Evolutionary conservation across 2,888 invertebrate species (phyloP), one percentile per base, ranked within the genome.

Genomic region (Orthosia gracilis): DNA sequence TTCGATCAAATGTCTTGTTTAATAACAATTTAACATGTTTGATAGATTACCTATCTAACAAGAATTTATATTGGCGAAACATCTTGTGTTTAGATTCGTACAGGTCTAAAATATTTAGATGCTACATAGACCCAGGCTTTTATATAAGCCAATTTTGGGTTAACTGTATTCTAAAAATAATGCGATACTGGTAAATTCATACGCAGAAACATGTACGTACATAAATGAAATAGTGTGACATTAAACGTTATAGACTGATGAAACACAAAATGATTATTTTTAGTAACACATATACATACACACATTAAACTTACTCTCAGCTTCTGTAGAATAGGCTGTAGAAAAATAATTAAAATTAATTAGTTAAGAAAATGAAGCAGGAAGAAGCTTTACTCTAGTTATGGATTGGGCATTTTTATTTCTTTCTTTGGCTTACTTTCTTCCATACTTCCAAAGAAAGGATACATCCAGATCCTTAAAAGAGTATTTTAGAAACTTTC

Each of bases 281-380:
- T 80, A 80, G 64, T 83, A 61, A 69, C 71, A 78, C 66, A 54
- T 31, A 54, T 58, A 59, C 45, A 77, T 13, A 66, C 67, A 66
- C 58, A 78, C 63, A 61, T 54, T 15, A 50, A 78, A 80, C 80
- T 80, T 80, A 80, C 80, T 58, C 64, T 83, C 66, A n/a, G 61
- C 55, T 64, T 59, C 67, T n/a, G 79, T 55, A 62, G 61, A 50
- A 61, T 23, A n/a, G 0, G 72, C 80, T 80, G 83, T 58, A 21
- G 73, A 63, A 66, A 80, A 69, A 75, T 13, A 55, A 72, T 59
- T 17, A n/a, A 52, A 47, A 55, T 65, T 45, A 31, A 52, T 58
- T 31, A 40, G 2, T 21, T 0, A 47, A 23, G 9, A 57, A 67
- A 1, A n/a, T 0, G 15, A 21, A 40, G 13, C 7, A 40, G 9